Base-by-base conservation (phyloP, 1,140 invertebrate species). In the Belonocnema kinseyi region DNA sequence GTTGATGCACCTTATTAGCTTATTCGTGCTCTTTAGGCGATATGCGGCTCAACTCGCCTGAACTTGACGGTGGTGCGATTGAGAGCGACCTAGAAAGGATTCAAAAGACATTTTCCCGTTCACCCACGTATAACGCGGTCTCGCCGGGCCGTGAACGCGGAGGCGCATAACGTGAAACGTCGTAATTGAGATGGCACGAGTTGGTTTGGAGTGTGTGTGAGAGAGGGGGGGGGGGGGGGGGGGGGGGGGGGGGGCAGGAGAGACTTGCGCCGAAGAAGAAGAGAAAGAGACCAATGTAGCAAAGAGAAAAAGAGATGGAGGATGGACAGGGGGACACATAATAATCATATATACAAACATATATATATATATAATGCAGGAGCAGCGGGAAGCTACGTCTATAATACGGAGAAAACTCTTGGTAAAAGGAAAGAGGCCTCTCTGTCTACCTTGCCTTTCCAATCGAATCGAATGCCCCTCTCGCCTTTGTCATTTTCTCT, bases 21-120 rank as follows among this genome's bases (percentile, higher is more conserved):
- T 17, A 17, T 17, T 53, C 52, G 52, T 53, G 52, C 14, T 53
- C 52, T n/a, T n/a, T 53, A 17, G 52, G 10, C 16, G 16, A 54
- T 19, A 54, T n/a, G 17, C 53, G 53, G 53, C 17, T 54, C 17
- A 51, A 74, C 19, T 74, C 73, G 51, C 52, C 73, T 74, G 79
- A 82, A 82, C 80, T 82, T 84, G 84, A 85, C 81, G 85, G 85
- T 82, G 85, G 83, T 72, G 83, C 85, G 85, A 85, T 86, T 84
- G 85, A 85, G 85, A 85, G 82, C 89, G 88, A 90, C 88, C 89
- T 88, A 90, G 88, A 90, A 90, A 90, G 87, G 81, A 88, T 88
- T 88, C 81, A 85, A 89, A 88, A 89, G 87, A 88, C 86, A 87
- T 90, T 90, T 90, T 90, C 88, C 89, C 88, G 88, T 90, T 90